Evolutionary conservation across 2,797 vertebrate genomes (phyloP).

Genomic region (Bucorvus abyssinicus): DNA sequence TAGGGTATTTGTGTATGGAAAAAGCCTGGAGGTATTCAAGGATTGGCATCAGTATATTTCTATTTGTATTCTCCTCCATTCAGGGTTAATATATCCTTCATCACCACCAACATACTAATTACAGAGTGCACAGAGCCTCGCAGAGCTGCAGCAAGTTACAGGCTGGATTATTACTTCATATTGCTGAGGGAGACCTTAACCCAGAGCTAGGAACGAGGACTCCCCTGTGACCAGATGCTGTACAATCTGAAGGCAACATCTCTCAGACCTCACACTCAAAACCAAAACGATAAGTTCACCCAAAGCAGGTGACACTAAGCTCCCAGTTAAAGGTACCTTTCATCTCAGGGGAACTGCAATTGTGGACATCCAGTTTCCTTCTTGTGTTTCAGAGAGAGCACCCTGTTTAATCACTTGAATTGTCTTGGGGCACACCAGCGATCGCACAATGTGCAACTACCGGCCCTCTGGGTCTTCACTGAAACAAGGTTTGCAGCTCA

Average conservation of each 20-base stretch:
- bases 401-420: not conserved
- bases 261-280: not conserved
- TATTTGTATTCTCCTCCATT: conserved; percentile 9
- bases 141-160: conserved; percentile 22
- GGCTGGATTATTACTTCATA: not conserved
- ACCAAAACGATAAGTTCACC: not conserved
- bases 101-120: not conserved
- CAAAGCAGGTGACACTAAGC: not conserved
- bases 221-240: not conserved
- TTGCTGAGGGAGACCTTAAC: not conserved
- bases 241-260: not conserved
- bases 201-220: not conserved
- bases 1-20: not conserved
- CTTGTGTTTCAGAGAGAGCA: not conserved
- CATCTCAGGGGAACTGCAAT: not conserved
- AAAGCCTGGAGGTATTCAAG: not conserved
- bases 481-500: not conserved
- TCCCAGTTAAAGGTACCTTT: not conserved
- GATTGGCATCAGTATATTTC: conserved; percentile 23
- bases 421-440: not conserved
- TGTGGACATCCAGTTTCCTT: not conserved
- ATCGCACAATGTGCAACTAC: not conserved
- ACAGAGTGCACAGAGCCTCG: not conserved
- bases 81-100: conserved; percentile 42
- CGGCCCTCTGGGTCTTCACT: not conserved